A percentile compares a stretch with the other conserved stretches of the same genome.
Evolutionary conservation across 2,113 vertebrate species (phyloP).

Genomic region (Triplophysa rosa): DNA sequence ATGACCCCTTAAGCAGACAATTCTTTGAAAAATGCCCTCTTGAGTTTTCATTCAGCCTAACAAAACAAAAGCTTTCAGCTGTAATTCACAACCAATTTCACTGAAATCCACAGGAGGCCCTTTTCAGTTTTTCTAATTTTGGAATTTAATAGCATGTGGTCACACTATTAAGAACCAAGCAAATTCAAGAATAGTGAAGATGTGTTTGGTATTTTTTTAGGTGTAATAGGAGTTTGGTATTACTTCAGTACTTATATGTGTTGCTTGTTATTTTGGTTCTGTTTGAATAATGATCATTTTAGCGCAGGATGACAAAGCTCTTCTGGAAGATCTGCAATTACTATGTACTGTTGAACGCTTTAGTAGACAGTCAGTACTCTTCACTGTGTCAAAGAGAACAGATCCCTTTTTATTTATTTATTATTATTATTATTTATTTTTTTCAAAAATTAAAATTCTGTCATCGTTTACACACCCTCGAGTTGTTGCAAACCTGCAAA

Average conservation of each 20-base stretch:
- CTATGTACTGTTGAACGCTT: neutral
- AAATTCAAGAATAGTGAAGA: neutral
- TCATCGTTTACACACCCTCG: too few species aligned
- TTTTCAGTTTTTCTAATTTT: neutral
- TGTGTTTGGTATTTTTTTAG: neutral
- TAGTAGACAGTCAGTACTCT: too few species aligned
- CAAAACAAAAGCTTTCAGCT: too few species aligned
- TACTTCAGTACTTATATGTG: conserved; percentile 1
- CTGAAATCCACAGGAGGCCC: too few species aligned
- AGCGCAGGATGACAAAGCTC: neutral
- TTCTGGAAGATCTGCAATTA: conserved; percentile 16
- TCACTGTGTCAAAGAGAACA: neutral
- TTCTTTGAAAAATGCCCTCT: too few species aligned
- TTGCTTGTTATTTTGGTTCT: conserved; percentile 2
- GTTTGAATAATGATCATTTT: neutral
- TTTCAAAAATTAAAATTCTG: too few species aligned
- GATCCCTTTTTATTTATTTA: neutral
- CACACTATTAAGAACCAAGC: neutral
- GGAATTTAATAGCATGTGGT: conserved; percentile 10
- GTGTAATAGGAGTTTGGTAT: neutral
- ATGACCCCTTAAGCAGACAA: too few species aligned
- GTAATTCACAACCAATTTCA: too few species aligned
- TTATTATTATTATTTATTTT: neutral
- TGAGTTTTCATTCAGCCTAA: too few species aligned
- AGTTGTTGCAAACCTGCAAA: too few species aligned